A percentile compares a stretch with the other conserved stretches of the same genome.
Evolutionary conservation across 2,888 invertebrate species (phyloP).

Genomic region (Dynastes maya): DNA sequence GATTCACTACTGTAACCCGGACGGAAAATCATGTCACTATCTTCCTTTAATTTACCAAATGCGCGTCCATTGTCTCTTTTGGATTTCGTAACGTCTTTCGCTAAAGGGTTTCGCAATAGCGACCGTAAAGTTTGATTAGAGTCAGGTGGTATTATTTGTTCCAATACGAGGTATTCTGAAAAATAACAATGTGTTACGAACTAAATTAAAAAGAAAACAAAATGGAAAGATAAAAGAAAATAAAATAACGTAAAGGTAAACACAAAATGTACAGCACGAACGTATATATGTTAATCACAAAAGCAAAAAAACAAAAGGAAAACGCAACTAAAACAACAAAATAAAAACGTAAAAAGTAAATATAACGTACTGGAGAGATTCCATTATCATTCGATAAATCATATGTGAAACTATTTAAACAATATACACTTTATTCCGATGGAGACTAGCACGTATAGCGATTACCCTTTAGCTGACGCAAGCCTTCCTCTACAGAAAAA

Average conservation of each 20-base stretch:
- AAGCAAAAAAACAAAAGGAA: conserved; percentile 35
- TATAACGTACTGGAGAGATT: no score
- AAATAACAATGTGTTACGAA: conserved; percentile 52
- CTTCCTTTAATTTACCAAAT: conserved; percentile 60
- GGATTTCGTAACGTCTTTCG: conserved; percentile 40
- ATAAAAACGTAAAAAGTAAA: background rate
- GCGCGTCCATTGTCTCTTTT: conserved; percentile 58
- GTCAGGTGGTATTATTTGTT: conserved; percentile 64
- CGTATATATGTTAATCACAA: conserved; percentile 49
- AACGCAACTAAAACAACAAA: conserved; percentile 19
- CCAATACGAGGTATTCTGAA: conserved; percentile 66
- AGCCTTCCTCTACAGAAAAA: background rate
- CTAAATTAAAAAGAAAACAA: conserved; percentile 33
- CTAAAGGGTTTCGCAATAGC: conserved; percentile 54
- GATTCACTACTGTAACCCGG: conserved; percentile 71
- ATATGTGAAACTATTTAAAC: background rate
- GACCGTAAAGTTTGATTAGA: conserved; percentile 56
- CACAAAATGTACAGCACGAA: conserved; percentile 51
- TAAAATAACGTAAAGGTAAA: conserved; percentile 40
- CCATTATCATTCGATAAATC: background rate
- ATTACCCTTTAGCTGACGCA: no score
- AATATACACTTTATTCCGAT: background rate
- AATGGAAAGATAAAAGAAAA: conserved; percentile 24
- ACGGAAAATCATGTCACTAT: conserved; percentile 59
- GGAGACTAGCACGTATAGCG: no score